Conservation (phyloP, 2,888 invertebrate species). For the Hemistola chrysoprasaria region DNA sequence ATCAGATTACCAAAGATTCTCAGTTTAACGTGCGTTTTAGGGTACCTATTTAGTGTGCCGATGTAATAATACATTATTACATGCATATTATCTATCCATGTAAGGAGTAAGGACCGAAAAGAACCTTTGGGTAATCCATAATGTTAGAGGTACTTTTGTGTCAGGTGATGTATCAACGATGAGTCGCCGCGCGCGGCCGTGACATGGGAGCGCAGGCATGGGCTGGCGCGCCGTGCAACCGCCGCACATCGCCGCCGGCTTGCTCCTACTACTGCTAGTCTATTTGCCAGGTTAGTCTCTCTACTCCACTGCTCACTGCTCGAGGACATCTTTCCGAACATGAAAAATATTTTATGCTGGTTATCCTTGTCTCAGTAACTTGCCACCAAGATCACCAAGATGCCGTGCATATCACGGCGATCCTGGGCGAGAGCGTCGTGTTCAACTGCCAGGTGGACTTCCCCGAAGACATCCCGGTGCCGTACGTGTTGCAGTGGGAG, state of each 20-base stretch:
- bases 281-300: constrained; percentile 66
- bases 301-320: neutral
- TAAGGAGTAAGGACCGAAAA: too few relatives aligned
- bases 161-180: constrained; percentile 85
- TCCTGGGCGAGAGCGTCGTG: constrained; percentile 97
- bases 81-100: too few relatives aligned
- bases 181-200: constrained; percentile 88
- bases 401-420: constrained; percentile 98
- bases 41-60: too few relatives aligned
- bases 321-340: too few relatives aligned
- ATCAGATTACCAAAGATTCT: too few relatives aligned
- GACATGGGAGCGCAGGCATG: constrained; percentile 95
- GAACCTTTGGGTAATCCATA: constrained; percentile 10
- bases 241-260: constrained; percentile 85
- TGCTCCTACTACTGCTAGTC: constrained; percentile 79
- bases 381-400: constrained; percentile 94
- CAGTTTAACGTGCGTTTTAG: too few relatives aligned
- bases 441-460: constrained; percentile 99
- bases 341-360: too few relatives aligned
- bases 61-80: too few relatives aligned
- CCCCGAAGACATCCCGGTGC: constrained; percentile 96
- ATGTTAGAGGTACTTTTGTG: constrained; percentile 10
- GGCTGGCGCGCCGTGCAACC: constrained; percentile 94
- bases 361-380: constrained; percentile 77
- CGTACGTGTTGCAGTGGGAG: constrained; percentile 99